A percentile compares a stretch with the other conserved stretches of the same genome.
Conservation (phyloP, 2,888 invertebrate genomes). For the Endotricha flammealis region DNA sequence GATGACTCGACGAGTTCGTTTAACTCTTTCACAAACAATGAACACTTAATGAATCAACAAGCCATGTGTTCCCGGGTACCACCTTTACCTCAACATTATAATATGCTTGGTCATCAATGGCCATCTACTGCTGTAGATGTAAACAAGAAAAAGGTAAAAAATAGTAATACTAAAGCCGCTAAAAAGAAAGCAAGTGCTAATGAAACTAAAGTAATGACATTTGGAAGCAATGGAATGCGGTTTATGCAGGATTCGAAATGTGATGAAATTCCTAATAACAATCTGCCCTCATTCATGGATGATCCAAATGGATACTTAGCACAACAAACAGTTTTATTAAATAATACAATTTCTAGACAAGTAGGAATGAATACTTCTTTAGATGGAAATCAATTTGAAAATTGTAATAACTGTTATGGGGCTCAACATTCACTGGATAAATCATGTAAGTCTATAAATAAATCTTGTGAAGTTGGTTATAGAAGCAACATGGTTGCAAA, state of each 20-base stretch:
- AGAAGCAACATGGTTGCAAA: slow-evolving; percentile 54
- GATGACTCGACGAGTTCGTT: slow-evolving; percentile 55
- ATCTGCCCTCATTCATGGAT: slow-evolving; percentile 90
- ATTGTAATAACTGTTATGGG: slow-evolving; percentile 34
- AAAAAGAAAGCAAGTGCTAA: slow-evolving; percentile 66
- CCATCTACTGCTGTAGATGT: slow-evolving; percentile 50
- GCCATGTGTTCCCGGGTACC: slow-evolving; percentile 84
- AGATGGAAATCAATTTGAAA: slow-evolving; percentile 51
- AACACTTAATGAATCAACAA: slow-evolving; percentile 51
- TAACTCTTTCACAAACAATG: slow-evolving; percentile 50
- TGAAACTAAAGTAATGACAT: slow-evolving; percentile 50
- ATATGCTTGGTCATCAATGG: slow-evolving; percentile 69
- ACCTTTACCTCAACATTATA: slow-evolving; percentile 83
- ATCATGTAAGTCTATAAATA: slow-evolving; percentile 35
- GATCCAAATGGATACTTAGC: slow-evolving; percentile 94
- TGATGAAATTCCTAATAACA: slow-evolving; percentile 69
- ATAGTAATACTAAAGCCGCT: slow-evolving; percentile 65
- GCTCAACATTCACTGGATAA: slow-evolving; percentile 49
- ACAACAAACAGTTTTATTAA: slow-evolving; percentile 91
- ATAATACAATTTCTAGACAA: slow-evolving; percentile 88
- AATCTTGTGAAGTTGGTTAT: slow-evolving; percentile 45
- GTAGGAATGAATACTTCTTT: slow-evolving; percentile 58
- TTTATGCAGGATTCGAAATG: slow-evolving; percentile 58
- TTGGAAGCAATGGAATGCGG: slow-evolving; percentile 54
- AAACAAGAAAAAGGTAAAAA: slow-evolving; percentile 78